These are phyloP conservation scores for Mesoclemmys tuberculata DNA, from an alignment of 2,113 vertebrate genomes.

Conservation along the genomic window DNA sequence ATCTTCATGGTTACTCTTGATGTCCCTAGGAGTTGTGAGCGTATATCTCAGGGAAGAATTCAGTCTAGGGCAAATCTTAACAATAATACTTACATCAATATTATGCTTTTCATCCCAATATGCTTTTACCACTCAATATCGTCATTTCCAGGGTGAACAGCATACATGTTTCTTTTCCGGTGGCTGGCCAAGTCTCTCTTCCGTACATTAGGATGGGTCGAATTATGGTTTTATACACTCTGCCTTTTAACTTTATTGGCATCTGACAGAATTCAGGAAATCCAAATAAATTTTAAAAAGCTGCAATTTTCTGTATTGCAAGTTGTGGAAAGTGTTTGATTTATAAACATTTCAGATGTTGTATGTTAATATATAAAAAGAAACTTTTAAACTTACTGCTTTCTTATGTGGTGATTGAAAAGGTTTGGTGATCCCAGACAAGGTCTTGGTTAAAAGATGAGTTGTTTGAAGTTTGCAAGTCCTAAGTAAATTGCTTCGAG, in stretches of 20 bases:
- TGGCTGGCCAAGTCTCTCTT: background rate
- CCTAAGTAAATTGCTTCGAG: background rate
- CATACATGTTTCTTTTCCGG: background rate
- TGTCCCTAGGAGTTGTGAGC: background rate
- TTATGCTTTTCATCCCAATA: background rate
- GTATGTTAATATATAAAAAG: background rate
- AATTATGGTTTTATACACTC: background rate
- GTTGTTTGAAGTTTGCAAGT: rapidly evolving
- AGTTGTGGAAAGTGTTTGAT: background rate
- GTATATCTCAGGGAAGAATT: background rate
- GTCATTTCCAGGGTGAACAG: background rate
- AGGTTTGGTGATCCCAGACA: background rate
- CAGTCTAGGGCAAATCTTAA: background rate
- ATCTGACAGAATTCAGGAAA: background rate
- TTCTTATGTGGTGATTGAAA: background rate
- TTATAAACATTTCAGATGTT: background rate
- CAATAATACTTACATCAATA: background rate
- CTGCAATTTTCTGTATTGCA: background rate
- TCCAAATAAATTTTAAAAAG: background rate
- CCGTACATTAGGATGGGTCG: background rate
- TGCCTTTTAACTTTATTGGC: background rate
- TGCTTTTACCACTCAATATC: background rate
- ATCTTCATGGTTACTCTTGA: background rate
- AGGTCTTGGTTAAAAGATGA: rapidly evolving
- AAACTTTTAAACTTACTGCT: background rate